Conservation (phyloP, 2,797 vertebrate genomes). For the Chaetodon trifasciatus region DNA sequence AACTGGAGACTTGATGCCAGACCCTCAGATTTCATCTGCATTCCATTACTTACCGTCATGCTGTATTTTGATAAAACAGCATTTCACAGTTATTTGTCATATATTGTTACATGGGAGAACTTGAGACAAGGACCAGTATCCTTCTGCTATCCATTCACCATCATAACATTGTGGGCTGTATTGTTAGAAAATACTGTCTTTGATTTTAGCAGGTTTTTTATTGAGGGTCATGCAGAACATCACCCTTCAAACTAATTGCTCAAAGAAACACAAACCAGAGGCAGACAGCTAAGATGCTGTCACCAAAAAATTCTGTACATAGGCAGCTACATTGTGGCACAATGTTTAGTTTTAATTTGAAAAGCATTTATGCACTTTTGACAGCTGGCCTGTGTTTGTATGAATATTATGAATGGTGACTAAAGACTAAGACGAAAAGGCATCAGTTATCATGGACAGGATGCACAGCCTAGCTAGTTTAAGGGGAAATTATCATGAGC, state of each 20-base stretch:
- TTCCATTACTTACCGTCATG: not conserved
- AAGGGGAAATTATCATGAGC: too few species aligned
- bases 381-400: too few species aligned
- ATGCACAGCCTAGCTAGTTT: too few species aligned
- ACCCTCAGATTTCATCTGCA: not conserved
- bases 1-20: constrained; percentile 22
- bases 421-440: too few species aligned
- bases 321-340: not conserved
- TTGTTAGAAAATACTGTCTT: not conserved
- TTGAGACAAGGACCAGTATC: not conserved
- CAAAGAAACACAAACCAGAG: not conserved
- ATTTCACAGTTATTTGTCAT: not conserved
- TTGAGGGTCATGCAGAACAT: not conserved
- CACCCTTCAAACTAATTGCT: not conserved
- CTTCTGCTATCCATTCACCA: not conserved
- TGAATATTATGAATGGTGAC: too few species aligned
- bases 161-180: not conserved
- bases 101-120: too few species aligned
- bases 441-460: too few species aligned
- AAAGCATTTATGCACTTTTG: not conserved
- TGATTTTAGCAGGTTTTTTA: not conserved
- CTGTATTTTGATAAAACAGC: not conserved
- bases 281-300: not conserved
- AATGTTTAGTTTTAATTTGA: not conserved
- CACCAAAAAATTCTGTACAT: not conserved